Evolutionary conservation across 2,888 invertebrate genomes (phyloP).

Genomic region (Resseliella maxima): DNA sequence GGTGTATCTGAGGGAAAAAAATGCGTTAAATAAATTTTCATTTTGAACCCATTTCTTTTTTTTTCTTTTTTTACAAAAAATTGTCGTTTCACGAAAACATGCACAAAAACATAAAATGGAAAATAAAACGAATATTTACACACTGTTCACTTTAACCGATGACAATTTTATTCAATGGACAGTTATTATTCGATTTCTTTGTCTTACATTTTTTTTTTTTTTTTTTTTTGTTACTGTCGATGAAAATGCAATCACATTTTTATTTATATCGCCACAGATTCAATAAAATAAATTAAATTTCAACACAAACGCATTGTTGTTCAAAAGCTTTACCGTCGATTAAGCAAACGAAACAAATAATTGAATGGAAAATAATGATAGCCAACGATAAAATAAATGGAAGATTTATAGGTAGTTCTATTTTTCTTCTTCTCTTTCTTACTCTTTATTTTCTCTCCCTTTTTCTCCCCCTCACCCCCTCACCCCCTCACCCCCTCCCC

Average conservation of each 20-base stretch:
- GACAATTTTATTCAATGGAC: not conserved
- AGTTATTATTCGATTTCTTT: not conserved
- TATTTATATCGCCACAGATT: constrained; percentile 41
- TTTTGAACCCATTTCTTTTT: not conserved
- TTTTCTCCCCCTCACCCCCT: too few relatives aligned
- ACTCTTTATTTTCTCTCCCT: too few relatives aligned
- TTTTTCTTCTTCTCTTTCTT: too few relatives aligned
- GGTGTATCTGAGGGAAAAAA: constrained; percentile 13
- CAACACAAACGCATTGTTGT: not conserved
- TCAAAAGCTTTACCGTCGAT: constrained; percentile 49
- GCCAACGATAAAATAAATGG: constrained; percentile 50
- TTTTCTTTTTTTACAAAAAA: not conserved
- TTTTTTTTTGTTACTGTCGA: not conserved
- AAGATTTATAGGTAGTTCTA: constrained; percentile 43
- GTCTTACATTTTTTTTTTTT: not conserved
- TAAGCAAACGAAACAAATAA: constrained; percentile 54
- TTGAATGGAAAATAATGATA: constrained; percentile 51
- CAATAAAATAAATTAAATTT: constrained; percentile 55
- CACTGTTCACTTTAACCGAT: not conserved
- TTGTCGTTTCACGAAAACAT: too few relatives aligned
- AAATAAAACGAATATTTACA: too few relatives aligned
- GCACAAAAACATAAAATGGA: too few relatives aligned
- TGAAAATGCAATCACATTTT: not conserved
- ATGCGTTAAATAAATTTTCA: not conserved
- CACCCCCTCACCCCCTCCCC: too few relatives aligned